These are phyloP conservation scores for Agrenia bidenticulata DNA, from an alignment of 2,888 invertebrate species.

Conservation along the genomic window DNA sequence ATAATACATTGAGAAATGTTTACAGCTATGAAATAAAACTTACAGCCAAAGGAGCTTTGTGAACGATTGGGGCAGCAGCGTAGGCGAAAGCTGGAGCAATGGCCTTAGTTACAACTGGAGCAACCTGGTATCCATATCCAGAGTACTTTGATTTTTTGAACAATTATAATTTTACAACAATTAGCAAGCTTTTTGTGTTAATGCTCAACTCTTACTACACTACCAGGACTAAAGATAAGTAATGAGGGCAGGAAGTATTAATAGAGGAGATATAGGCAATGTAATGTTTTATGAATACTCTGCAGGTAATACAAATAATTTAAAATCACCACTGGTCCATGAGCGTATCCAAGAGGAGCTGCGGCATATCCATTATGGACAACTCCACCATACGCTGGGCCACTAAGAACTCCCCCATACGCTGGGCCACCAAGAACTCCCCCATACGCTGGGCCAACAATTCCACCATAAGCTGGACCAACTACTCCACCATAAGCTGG, in stretches of 20 bases:
- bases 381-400: slow-evolving; percentile 17
- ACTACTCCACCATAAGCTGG: slow-evolving; percentile 11
- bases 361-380: slow-evolving; percentile 8
- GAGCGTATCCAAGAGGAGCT: slow-evolving; percentile 31
- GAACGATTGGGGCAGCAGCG: slow-evolving; percentile 20
- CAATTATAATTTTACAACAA: not conserved
- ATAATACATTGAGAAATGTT: not conserved
- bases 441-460: slow-evolving; percentile 21
- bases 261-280: too few species aligned
- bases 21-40: not conserved
- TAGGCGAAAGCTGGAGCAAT: slow-evolving; percentile 18
- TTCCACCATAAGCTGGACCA: slow-evolving; percentile 27
- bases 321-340: slow-evolving; percentile 21
- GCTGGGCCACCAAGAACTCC: slow-evolving; percentile 30
- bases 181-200: too few species aligned
- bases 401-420: slow-evolving; percentile 35
- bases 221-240: too few species aligned
- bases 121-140: slow-evolving; percentile 31
- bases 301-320: too few species aligned
- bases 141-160: slow-evolving; percentile 22
- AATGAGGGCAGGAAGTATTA: too few species aligned
- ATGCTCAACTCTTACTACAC: too few species aligned
- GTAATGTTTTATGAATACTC: too few species aligned
- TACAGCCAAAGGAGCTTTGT: slow-evolving; percentile 24
- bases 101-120: slow-evolving; percentile 25